Evolutionary conservation across 2,888 invertebrate genomes (phyloP), one percentile per base, ranked within the genome.

Genomic region (Sesia apiformis): DNA sequence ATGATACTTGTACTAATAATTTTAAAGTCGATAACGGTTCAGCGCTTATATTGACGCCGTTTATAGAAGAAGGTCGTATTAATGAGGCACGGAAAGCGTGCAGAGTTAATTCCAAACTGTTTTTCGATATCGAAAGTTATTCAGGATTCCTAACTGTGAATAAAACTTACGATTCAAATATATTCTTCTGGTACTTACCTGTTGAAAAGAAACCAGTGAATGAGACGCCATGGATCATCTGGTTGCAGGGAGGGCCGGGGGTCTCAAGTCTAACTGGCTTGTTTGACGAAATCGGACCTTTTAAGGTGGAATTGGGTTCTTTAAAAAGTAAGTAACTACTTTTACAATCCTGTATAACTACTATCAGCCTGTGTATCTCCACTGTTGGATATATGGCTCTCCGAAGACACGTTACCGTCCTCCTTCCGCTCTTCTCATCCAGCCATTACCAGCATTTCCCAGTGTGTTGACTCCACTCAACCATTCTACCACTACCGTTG

Each of bases 201-300:
- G 75, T 78, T 39, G 60, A 72, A 50, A 66, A 74, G 4, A 84
- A 88, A 65, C 81, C 84, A 0, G 72, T 79, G 39, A 74, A 72
- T 40, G 74, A 79, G 40, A 84, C 74, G 23, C 97, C 97, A 0
- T 87, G 96, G 68, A 90, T 96, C 5, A 92, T 97, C 58, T 97
- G 97, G 97, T 84, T 97, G n/a, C 94, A 97, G 90, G 97, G 97
- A 4, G 97, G 97, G 0, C 97, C 97, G 0, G 97, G 92, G 0
- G 93, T 92, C 0, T 94, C 95, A 0, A 93, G 94, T 54, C 53
- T 88, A 66, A 73, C 70, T 0, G 89, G 86, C 1, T 64, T 89
- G 4, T 88, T 89, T 52, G 80, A 85, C 39, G 87, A 88, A 63
- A 70, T 87, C n/a, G 88, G 88, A 4, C 88, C 88, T 0, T 78